Percentiles rank a stretch among this genome's conserved stretches.
phyloP scores from a whole-genome alignment of 2,888 invertebrate species.

The Tridacna gigas region DNA sequence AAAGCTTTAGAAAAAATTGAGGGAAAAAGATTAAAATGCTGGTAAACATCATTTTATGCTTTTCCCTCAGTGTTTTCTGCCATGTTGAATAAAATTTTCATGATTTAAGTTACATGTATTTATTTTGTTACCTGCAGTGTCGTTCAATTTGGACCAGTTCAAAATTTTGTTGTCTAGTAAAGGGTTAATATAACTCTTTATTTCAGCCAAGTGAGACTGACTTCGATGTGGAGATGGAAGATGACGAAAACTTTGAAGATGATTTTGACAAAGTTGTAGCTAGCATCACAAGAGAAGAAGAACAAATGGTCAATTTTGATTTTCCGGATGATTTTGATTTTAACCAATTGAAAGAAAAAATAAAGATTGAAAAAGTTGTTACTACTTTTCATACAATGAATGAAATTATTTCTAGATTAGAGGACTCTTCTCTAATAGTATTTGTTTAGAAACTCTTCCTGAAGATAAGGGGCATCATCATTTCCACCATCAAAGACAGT shows the following conservation, averaged over 20 bases:
- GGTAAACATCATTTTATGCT: too few relatives aligned
- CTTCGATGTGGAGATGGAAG: neutral
- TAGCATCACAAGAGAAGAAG: slow-evolving; percentile 6
- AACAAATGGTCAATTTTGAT: neutral
- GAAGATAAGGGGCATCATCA: neutral
- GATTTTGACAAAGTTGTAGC: slow-evolving; percentile 24
- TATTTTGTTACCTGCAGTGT: too few relatives aligned
- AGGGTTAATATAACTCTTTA: too few relatives aligned
- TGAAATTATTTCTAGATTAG: slow-evolving; percentile 12
- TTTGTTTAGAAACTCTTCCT: slow-evolving; percentile 24
- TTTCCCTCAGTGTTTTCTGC: too few relatives aligned
- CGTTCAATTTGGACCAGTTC: too few relatives aligned
- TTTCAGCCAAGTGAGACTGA: neutral
- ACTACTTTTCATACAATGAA: slow-evolving; percentile 17
- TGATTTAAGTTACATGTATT: too few relatives aligned
- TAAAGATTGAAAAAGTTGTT: slow-evolving; percentile 6
- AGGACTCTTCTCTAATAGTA: neutral
- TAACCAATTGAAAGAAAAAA: neutral
- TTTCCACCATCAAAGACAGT: neutral
- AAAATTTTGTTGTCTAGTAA: too few relatives aligned
- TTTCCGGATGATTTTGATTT: slow-evolving; percentile 7
- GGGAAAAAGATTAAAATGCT: too few relatives aligned
- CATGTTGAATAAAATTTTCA: too few relatives aligned
- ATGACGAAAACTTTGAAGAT: slow-evolving; percentile 14
- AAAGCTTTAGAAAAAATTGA: too few relatives aligned